Evolutionary conservation across 1,140 invertebrate species (phyloP).

Genomic region (Scylla paramamosain): DNA sequence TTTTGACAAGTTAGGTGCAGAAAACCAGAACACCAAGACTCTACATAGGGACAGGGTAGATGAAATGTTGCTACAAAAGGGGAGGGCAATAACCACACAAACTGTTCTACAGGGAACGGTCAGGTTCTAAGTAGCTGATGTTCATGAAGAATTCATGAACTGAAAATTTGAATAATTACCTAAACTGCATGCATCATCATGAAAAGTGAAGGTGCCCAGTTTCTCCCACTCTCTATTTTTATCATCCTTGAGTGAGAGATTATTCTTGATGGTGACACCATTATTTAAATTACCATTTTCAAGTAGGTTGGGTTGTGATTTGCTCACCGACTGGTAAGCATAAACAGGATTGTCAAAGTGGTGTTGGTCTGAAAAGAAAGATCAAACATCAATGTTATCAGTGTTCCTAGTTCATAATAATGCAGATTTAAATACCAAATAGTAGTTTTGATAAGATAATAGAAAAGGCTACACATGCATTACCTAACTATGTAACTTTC

Average conservation of each 20-base stretch:
- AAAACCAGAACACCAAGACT: background rate
- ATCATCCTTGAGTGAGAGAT: slow-evolving; percentile 76
- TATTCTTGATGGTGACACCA: slow-evolving; percentile 76
- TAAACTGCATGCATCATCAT: slow-evolving; percentile 76
- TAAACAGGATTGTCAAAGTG: slow-evolving; percentile 97
- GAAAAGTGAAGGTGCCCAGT: slow-evolving; percentile 77
- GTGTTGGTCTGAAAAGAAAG: slow-evolving; percentile 85
- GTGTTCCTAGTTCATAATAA: background rate
- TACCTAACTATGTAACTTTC: too few species aligned
- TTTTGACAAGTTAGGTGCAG: background rate
- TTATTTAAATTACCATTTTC: slow-evolving; percentile 75
- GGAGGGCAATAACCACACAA: background rate
- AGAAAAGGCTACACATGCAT: too few species aligned
- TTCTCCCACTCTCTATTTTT: slow-evolving; percentile 77
- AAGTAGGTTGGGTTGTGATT: slow-evolving; percentile 73
- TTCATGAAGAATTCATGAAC: slow-evolving; percentile 14
- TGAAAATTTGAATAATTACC: slow-evolving; percentile 58
- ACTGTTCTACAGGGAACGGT: background rate
- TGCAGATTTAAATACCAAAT: background rate
- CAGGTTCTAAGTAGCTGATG: background rate
- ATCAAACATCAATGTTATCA: slow-evolving; percentile 51
- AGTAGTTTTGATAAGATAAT: too few species aligned
- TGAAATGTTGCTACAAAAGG: background rate
- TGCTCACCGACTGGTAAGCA: slow-evolving; percentile 80
- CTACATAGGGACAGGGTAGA: background rate